These are phyloP conservation scores for Drosophila atroscutellata DNA, from an alignment of 2,888 invertebrate genomes.

Conservation along the genomic window DNA sequence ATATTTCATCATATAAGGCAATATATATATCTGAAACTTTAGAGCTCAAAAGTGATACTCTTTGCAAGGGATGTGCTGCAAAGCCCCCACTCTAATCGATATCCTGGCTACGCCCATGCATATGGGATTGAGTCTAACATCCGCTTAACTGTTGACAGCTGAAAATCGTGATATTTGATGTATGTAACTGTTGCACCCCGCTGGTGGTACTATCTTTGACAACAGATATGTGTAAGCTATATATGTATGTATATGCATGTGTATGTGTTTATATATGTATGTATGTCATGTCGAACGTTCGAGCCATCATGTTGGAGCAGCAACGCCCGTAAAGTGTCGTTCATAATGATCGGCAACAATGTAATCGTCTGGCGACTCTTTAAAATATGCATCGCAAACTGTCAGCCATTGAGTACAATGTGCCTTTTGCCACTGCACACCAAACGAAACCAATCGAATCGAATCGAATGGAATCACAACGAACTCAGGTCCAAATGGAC, in stretches of 20 bases:
- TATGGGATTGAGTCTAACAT: slow-evolving; percentile 30
- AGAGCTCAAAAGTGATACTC: background rate
- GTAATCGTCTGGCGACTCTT: slow-evolving; percentile 71
- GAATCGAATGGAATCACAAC: slow-evolving; percentile 33
- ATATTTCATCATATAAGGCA: background rate
- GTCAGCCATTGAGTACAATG: slow-evolving; percentile 42
- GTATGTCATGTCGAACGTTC: slow-evolving; percentile 12
- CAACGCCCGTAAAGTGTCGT: slow-evolving; percentile 71
- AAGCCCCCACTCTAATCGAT: background rate
- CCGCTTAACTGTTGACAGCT: slow-evolving; percentile 71
- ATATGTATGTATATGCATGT: background rate
- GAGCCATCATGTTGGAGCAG: slow-evolving; percentile 52
- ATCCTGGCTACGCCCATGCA: slow-evolving; percentile 4
- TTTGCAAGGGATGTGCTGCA: background rate
- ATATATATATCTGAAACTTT: background rate
- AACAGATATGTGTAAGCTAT: background rate
- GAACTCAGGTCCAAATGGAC: slow-evolving; percentile 28
- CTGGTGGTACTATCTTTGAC: slow-evolving; percentile 43
- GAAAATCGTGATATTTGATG: slow-evolving; percentile 80
- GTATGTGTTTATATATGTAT: background rate
- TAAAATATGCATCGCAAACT: slow-evolving; percentile 68
- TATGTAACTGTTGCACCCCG: slow-evolving; percentile 15
- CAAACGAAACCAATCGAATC: slow-evolving; percentile 33
- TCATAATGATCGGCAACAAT: slow-evolving; percentile 64
- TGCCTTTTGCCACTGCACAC: slow-evolving; percentile 39